These are phyloP conservation scores for Amphipyra tragopoginis DNA, from an alignment of 2,888 invertebrate species.

Conservation along the genomic window DNA sequence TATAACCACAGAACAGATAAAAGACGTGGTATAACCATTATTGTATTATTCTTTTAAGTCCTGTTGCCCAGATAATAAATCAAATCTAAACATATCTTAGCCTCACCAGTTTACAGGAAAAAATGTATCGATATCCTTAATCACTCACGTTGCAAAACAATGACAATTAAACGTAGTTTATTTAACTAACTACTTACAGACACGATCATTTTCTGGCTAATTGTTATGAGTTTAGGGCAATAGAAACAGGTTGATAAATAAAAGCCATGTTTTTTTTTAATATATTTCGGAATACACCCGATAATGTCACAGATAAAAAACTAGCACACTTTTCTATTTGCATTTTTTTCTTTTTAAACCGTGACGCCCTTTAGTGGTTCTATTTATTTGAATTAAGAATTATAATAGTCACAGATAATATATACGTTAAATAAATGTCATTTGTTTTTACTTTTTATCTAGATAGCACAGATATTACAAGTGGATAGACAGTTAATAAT, in stretches of 20 bases:
- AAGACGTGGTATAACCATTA: no score
- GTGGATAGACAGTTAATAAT: conserved; percentile 54
- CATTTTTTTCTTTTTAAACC: background rate
- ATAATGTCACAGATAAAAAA: conserved; percentile 9
- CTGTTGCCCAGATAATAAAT: background rate
- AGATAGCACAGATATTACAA: conserved; percentile 38
- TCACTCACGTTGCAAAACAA: conserved; percentile 35
- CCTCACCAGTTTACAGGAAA: conserved; percentile 30
- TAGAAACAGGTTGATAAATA: conserved; percentile 5
- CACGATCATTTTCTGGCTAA: conserved; percentile 2
- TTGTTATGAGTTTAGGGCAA: conserved; percentile 7
- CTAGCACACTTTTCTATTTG: background rate
- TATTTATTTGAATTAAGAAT: conserved; percentile 13
- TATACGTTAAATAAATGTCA: background rate
- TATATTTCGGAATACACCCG: background rate
- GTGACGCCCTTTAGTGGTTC: background rate
- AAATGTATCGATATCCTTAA: conserved; percentile 39
- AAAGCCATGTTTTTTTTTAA: background rate
- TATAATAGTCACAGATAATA: background rate
- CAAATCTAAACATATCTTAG: background rate
- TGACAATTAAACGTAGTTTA: conserved; percentile 24
- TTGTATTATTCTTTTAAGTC: background rate
- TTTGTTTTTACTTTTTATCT: conserved; percentile 25
- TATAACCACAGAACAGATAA: no score
- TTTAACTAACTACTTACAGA: conserved; percentile 2